phyloP scores from a whole-genome alignment of 2,888 invertebrate species.

The Sympetrum striolatum region DNA sequence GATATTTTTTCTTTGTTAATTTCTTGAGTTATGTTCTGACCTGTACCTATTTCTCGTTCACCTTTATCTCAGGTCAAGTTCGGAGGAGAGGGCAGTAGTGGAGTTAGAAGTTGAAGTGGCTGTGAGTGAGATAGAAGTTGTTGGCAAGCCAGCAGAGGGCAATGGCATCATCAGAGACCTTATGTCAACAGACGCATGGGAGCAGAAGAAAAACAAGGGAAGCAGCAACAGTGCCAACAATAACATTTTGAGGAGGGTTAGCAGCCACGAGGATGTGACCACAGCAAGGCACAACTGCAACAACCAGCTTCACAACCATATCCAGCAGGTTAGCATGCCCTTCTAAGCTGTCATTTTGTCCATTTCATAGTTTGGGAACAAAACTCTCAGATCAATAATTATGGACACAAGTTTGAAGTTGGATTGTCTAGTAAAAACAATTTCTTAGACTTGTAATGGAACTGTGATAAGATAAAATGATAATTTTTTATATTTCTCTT shows the following conservation, averaged over 20 bases:
- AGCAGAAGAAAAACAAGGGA: slow-evolving; percentile 44
- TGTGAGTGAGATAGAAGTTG: slow-evolving; percentile 23
- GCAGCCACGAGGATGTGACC: slow-evolving; percentile 68
- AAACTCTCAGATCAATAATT: no score
- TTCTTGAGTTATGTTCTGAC: background rate
- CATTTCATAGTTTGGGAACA: no score
- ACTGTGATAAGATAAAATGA: slow-evolving; percentile 39
- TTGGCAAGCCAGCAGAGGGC: slow-evolving; percentile 1
- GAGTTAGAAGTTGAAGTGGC: slow-evolving; percentile 35
- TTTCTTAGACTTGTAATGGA: no score
- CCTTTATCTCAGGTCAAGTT: slow-evolving; percentile 50
- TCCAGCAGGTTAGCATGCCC: slow-evolving; percentile 44
- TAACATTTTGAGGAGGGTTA: slow-evolving; percentile 64
- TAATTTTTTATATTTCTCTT: background rate
- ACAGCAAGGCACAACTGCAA: slow-evolving; percentile 54
- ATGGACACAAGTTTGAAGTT: no score
- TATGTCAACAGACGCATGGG: background rate
- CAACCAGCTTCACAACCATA: slow-evolving; percentile 44
- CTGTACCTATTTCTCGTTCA: background rate
- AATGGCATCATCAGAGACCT: slow-evolving; percentile 15
- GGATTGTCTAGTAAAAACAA: no score
- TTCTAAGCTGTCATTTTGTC: background rate
- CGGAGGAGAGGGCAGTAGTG: slow-evolving; percentile 49
- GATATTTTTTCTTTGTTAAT: no score
- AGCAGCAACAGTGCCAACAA: slow-evolving; percentile 50